Conservation (phyloP, 2,888 invertebrate genomes). For the Sesia bembeciformis region DNA sequence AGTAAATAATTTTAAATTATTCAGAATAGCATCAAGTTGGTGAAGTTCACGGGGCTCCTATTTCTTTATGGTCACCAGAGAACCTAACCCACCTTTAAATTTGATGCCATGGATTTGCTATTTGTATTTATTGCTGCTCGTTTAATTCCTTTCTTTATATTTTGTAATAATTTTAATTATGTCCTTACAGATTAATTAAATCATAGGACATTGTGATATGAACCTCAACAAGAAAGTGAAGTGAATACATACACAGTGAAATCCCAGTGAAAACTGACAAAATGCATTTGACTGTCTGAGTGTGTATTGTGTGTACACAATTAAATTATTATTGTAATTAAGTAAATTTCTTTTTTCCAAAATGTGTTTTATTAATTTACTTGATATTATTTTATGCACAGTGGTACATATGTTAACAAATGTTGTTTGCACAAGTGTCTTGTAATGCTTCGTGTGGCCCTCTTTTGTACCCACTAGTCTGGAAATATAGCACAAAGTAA, state of each 20-base stretch:
- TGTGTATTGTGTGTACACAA: slow-evolving; percentile 31
- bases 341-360: slow-evolving; percentile 43
- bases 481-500: too few species aligned
- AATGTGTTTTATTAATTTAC: slow-evolving; percentile 16
- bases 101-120: too few species aligned
- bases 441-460: too few species aligned
- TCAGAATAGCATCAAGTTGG: too few species aligned
- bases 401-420: neutral
- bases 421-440: too few species aligned
- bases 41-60: too few species aligned
- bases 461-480: too few species aligned
- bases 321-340: slow-evolving; percentile 52
- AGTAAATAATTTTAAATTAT: too few species aligned
- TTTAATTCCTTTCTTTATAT: too few species aligned
- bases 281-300: slow-evolving; percentile 9
- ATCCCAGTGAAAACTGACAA: neutral
- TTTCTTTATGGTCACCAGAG: too few species aligned
- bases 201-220: slow-evolving; percentile 16
- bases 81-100: too few species aligned
- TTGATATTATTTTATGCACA: neutral
- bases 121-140: too few species aligned
- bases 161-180: neutral
- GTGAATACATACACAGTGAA: slow-evolving; percentile 4
- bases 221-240: slow-evolving; percentile 5
- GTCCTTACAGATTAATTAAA: slow-evolving; percentile 23